These are phyloP conservation scores for Clarias platycephalus DNA, from an alignment of 2,797 vertebrate genomes.

Conservation along the genomic window DNA sequence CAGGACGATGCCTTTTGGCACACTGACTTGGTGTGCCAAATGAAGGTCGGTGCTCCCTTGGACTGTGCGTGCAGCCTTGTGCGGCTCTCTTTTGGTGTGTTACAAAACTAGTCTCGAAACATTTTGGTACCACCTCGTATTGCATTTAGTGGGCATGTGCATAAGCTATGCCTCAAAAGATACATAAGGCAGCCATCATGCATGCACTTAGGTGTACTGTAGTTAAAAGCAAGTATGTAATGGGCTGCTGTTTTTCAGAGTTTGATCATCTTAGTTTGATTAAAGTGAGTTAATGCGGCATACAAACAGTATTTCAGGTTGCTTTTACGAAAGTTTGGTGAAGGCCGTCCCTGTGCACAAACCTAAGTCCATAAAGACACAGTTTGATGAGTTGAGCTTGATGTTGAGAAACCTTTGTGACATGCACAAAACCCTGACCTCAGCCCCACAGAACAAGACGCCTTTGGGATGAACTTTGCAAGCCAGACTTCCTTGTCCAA, in stretches of 20 bases:
- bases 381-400: background rate
- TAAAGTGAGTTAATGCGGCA: background rate
- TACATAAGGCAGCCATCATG: too few relatives aligned
- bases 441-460: background rate
- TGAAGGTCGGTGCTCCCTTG: too few relatives aligned
- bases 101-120: too few relatives aligned
- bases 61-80: too few relatives aligned
- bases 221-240: background rate
- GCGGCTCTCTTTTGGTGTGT: too few relatives aligned
- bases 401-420: background rate
- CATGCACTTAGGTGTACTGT: too few relatives aligned
- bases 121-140: too few relatives aligned
- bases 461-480: background rate
- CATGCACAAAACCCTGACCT: background rate
- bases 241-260: background rate
- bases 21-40: too few relatives aligned
- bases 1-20: too few relatives aligned
- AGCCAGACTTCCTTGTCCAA: background rate
- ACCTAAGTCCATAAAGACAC: background rate
- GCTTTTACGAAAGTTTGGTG: too few relatives aligned
- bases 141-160: too few relatives aligned
- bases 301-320: background rate
- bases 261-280: background rate
- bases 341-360: background rate
- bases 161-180: too few relatives aligned